A percentile compares a stretch with the other conserved stretches of the same genome.
Evolutionary conservation across 1,140 invertebrate genomes (phyloP).

Genomic region (Leptinotarsa defecta): DNA sequence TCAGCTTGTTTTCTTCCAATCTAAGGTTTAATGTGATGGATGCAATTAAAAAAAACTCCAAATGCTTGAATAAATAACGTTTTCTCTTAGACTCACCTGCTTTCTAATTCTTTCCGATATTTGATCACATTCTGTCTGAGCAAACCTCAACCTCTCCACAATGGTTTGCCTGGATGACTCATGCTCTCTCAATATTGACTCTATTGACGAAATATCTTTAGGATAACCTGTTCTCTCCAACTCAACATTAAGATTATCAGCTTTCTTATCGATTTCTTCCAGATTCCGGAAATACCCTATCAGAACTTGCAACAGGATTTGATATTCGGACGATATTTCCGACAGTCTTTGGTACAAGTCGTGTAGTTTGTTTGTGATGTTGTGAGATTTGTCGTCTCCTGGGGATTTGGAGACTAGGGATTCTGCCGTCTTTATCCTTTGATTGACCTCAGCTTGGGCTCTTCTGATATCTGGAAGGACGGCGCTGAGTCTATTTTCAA

Average conservation of each 20-base stretch:
- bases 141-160: constrained; percentile 64
- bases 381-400: constrained; percentile 50
- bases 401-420: constrained; percentile 51
- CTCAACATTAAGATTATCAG: constrained; percentile 40
- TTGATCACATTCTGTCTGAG: constrained; percentile 66
- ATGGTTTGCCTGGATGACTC: constrained; percentile 64
- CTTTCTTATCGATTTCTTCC: constrained; percentile 63
- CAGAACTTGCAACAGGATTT: constrained; percentile 73
- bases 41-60: too few species aligned
- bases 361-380: constrained; percentile 62
- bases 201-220: constrained; percentile 58
- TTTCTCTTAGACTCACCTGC: constrained; percentile 58
- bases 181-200: constrained; percentile 63
- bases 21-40: too few species aligned
- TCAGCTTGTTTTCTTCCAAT: too few species aligned
- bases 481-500: constrained; percentile 65
- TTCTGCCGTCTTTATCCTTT: constrained; percentile 70
- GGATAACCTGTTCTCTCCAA: constrained; percentile 50
- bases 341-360: constrained; percentile 71
- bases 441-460: constrained; percentile 72
- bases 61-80: too few species aligned
- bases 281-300: constrained; percentile 72
- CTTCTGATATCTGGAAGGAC: constrained; percentile 68
- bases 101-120: constrained; percentile 67
- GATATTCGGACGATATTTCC: constrained; percentile 73